Evolutionary conservation across 2,888 invertebrate genomes (phyloP), one percentile per base, ranked within the genome.

Genomic region (Ischnus inquisitorius): DNA sequence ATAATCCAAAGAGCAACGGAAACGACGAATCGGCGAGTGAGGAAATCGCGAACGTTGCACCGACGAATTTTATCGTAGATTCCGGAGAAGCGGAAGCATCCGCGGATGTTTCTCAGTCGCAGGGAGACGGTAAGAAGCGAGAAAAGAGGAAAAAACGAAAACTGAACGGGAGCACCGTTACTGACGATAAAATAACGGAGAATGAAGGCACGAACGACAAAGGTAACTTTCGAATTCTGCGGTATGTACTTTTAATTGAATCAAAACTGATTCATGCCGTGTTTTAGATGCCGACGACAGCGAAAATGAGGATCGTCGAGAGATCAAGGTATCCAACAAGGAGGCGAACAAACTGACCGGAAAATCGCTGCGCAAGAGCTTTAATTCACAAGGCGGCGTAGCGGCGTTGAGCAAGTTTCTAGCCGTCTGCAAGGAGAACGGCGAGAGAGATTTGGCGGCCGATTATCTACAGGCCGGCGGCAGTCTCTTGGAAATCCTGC

Each of bases 401-500:
- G 83, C 84, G 14, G 79, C 94, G 41, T 89, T 96, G 14, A 95
- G 95, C 60, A 96, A 96, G 89, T 96, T 96, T 88, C 91, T 96
- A 1, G 94, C 95, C 90, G 94, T 95, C 60, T 95, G 95, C 68
- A 92, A 94, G 6, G 94, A 94, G 68, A 94, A 94, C 12, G 94
- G 94, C 80, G 93, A 92, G 76, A 90, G 94, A 88, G 92, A 94
- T 82, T 94, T 95, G 90, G 94, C 96, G 54, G 92, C 95, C 1
- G 95, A 96, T 85, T 97, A 97, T 90, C 94, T 97, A 19, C 95
- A 96, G 87, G 94, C 94, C 78, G 96, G 96, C 1, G 97, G 97
- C 1, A 96, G 95, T 88, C 95, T 96, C 0, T 94, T 96, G 68
- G 97, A 97, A 93, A 94, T 97, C 71, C 94, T 96, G 0, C 95